These are phyloP conservation scores for Saturnia japonica DNA, from an alignment of 2,888 invertebrate species.

Conservation along the genomic window DNA sequence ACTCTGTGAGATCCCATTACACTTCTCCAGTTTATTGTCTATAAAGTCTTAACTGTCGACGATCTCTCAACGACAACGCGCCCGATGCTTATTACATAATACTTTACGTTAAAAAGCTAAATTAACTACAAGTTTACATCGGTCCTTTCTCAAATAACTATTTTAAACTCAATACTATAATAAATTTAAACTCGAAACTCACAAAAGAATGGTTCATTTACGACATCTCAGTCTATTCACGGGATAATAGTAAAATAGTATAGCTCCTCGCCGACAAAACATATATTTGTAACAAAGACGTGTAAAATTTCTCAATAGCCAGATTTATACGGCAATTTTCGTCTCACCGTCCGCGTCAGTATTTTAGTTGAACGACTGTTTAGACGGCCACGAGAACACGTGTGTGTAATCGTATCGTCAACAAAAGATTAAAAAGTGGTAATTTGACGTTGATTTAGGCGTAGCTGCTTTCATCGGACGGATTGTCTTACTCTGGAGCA, in stretches of 20 bases:
- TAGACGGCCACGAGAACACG: constrained; percentile 60
- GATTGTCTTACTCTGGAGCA: constrained; percentile 68
- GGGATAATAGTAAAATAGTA: constrained; percentile 67
- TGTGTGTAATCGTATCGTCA: constrained; percentile 75
- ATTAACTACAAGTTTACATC: constrained; percentile 46
- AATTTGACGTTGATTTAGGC: constrained; percentile 80
- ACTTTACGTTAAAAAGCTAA: constrained; percentile 39
- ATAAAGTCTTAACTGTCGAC: constrained; percentile 71
- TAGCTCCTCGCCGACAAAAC: constrained; percentile 55
- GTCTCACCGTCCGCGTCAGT: constrained; percentile 56
- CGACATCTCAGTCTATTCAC: constrained; percentile 64
- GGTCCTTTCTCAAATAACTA: constrained; percentile 46
- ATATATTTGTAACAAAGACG: constrained; percentile 71
- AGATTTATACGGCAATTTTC: constrained; percentile 68
- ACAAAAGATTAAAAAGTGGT: constrained; percentile 80
- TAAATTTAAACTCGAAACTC: constrained; percentile 61
- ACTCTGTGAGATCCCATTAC: constrained; percentile 65
- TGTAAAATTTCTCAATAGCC: constrained; percentile 77
- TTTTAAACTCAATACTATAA: constrained; percentile 49
- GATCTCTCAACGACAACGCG: constrained; percentile 48
- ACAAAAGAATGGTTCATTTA: constrained; percentile 66
- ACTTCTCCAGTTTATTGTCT: constrained; percentile 68
- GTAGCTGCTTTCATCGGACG: constrained; percentile 62
- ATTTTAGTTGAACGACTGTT: constrained; percentile 58
- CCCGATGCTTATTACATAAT: constrained; percentile 48